Evolutionary conservation across 2,888 invertebrate genomes (phyloP), one percentile per base, ranked within the genome.

Genomic region (Iphiclides podalirius): DNA sequence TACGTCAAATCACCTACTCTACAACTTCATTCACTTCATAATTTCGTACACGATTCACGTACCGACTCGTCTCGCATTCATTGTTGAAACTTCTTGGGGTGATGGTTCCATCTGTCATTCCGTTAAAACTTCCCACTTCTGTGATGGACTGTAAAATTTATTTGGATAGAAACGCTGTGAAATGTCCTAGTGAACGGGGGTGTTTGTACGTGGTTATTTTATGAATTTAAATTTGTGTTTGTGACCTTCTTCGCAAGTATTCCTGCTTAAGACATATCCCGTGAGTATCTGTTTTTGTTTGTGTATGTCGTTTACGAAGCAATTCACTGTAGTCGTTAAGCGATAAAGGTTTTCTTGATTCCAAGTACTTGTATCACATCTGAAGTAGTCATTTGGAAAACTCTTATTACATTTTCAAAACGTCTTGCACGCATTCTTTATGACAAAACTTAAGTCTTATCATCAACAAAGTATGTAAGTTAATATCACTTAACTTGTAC

Each of bases 171-270:
- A 45, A 47, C 28, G 42, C 37, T 35, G 54, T 58, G 58, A 53
- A 46, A 59, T 57, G 57, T 56, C 53, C 47, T 50, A 57, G 59
- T 59, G 59, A 52, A 47, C 47, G 47, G 48, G 28, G 28, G 38
- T 48, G 53, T 54, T 47, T n/a, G 26, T 35, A 39, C 28, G 39
- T 45, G 44, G n/a, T 57, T 52, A 53, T 42, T 52, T 52, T 52
- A 52, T 57, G 57, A 45, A 50, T 50, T 17, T 3, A 12, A 35
- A 13, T 39, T 40, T 44, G 50, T 50, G 46, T 42, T 47, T 47
- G 42, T 53, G 49, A 52, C 47, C 48, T 52, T 44, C 33, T 49
- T 43, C 48, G 36, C 14, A 35, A 38, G 20, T 13, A 16, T 13
- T 26, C 43, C 44, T 20, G 52, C 44, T 52, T 44, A 44, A 48